Conservation (phyloP, 2,888 invertebrate species). For the Amiota communis region DNA sequence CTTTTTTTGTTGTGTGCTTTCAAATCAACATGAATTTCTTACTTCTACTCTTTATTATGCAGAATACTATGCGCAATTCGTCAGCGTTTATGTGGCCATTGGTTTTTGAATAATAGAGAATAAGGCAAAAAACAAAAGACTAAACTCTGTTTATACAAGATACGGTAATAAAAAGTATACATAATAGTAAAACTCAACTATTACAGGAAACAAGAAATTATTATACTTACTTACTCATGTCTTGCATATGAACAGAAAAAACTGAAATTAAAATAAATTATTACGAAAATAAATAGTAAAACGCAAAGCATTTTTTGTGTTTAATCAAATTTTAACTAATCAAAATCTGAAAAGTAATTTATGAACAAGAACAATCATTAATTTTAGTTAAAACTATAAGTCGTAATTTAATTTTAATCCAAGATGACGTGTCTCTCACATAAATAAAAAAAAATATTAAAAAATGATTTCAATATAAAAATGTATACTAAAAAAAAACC, state of each 20-base stretch:
- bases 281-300: not conserved
- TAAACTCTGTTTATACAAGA: not conserved
- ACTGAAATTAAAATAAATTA: slow-evolving; percentile 5
- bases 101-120: not conserved
- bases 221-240: not conserved
- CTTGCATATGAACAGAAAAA: no score
- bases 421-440: no score
- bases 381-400: no score
- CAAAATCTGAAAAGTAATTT: no score
- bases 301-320: no score
- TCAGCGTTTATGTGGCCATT: slow-evolving; percentile 17
- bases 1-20: not conserved
- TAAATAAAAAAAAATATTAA: no score
- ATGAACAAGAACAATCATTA: no score
- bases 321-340: no score
- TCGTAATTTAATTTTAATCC: no score
- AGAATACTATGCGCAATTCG: slow-evolving; percentile 2
- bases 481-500: no score
- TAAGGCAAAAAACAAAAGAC: slow-evolving; percentile 1
- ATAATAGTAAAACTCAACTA: not conserved
- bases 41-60: not conserved
- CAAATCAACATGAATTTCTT: not conserved
- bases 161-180: not conserved
- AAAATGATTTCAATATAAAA: no score
- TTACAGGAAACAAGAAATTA: slow-evolving; percentile 18